phyloP scores from a whole-genome alignment of 2,113 vertebrate genomes.

The Synodontis membranacea region DNA sequence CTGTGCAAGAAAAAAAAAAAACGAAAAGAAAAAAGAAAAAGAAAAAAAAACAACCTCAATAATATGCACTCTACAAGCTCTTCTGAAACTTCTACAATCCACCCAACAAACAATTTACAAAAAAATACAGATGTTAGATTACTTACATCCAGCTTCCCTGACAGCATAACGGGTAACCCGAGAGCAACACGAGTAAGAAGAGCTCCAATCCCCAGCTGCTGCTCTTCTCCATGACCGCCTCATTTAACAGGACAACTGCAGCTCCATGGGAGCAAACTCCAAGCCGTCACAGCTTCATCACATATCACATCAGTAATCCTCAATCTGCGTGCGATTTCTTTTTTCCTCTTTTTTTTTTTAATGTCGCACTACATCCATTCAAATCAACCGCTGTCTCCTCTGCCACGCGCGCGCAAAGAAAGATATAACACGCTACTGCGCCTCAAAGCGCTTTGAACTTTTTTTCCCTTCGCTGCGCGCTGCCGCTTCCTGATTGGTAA shows the following conservation, averaged over 20 bases:
- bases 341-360: neutral
- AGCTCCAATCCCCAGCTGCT: slow-evolving; percentile 69
- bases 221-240: slow-evolving; percentile 77
- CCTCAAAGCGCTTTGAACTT: neutral
- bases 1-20: slow-evolving; percentile 62
- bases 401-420: neutral
- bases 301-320: slow-evolving; percentile 33
- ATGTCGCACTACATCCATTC: slow-evolving; percentile 26
- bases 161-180: slow-evolving; percentile 73
- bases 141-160: slow-evolving; percentile 90
- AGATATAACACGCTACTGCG: neutral
- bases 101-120: neutral
- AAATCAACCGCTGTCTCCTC: neutral
- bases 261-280: slow-evolving; percentile 51
- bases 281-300: slow-evolving; percentile 29
- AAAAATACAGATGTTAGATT: neutral
- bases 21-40: neutral
- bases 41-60: slow-evolving; percentile 2
- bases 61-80: neutral
- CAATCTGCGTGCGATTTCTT: neutral
- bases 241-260: slow-evolving; percentile 61
- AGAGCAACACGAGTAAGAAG: slow-evolving; percentile 74
- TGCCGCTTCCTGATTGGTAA: slow-evolving; percentile 62
- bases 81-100: neutral
- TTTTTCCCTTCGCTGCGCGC: neutral